Base-by-base conservation (phyloP, 2,113 vertebrate species). In the Morphnarchus princeps region DNA sequence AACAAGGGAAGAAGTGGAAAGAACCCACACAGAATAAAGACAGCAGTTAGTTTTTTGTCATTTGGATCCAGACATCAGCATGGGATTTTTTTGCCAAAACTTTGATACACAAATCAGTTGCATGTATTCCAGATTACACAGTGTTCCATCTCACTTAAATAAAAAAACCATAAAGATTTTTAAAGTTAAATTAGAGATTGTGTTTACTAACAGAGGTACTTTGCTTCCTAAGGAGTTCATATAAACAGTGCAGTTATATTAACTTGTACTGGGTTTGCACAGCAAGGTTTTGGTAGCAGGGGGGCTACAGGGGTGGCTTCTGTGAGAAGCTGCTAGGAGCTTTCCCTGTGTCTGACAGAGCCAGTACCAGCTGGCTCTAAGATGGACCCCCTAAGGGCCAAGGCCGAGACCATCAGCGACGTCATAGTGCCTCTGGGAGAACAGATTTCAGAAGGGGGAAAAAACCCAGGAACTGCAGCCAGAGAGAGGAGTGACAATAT, bases 321-420 rank as follows among this genome's bases (percentile, higher is more conserved):
- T 42, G 26, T 49, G 49, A 63, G 42, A 71, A 49, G 31, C 17
- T 77, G 20, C 55, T n/a, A 22, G 55, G 22, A 70, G 31, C 21
- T 84, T 28, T 16, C 26, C 4, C 34, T 11, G 3, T 40, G 16
- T 62, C n/a, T 18, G 1, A n/a, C 31, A 55, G 47, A 62, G 21
- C 21, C 1, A 1, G 4, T 42, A 6, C 13, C 63, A 77, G 29
- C 25, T 7, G 4, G 25, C 34, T 77, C 13, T 22, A 25, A 28
- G 69, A 28, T 0, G 0, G n/a, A 58, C 26, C 8, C 7, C 4
- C 15, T 1, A 1, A 6, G 54, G 11, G 8, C 7, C 61, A 45
- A 76, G 45, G 24, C 45, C 22, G 20, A 76, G 45, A 13, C 45
- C 62, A 17, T 25, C 62, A 54, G 45, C 13, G 34, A 1, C 5